Evolutionary conservation across 2,797 vertebrate genomes (phyloP), one percentile per base, ranked within the genome.

Genomic region (Melanogrammus aeglefinus): DNA sequence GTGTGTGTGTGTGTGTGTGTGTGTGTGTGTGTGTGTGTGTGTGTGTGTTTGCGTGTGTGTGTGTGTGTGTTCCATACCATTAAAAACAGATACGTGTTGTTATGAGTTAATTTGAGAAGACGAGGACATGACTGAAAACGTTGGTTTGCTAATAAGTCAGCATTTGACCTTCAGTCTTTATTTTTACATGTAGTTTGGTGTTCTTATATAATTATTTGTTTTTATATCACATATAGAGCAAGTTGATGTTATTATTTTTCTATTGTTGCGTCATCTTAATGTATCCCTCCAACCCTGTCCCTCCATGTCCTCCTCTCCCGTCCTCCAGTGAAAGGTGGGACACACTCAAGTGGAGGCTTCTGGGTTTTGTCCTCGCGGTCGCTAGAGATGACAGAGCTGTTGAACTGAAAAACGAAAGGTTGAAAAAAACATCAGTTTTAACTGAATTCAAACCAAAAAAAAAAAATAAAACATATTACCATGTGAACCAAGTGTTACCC

Each of bases 381-480:
- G 82, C 73, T 6, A 44, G 3, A 77, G 84, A 83, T 75, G 39
- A 85, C 89, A 84, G 86, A 82, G 80, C 81, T 76, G 57, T 81
- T 83, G 75, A 84, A 82, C 78, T 71, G 78, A 80, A 87, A 84
- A 86, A 84, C 79, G 44, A 73, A 57, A 36, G 6, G 75, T 84
- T 84, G 21, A 5, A 13, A 24, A 6, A 63, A 63, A 63, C n/a
- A 63, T 63, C 18, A n/a, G 7, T 63, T 63, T 63, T 24, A 63
- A 63, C n/a, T 5, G 57, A n/a, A 24, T n/a, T 24, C 7, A 47
- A 13, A 44, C 2, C 14, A 44, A 10, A 2, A 33, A 4, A 33
- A 33, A 36, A 7, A 36, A 36, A 36, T 4, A 14, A 57, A 57
- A 18, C n/a, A n/a, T 57, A 16, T 57, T 21, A 57, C 5, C 47